Evolutionary conservation across 2,797 vertebrate species (phyloP), one percentile per base, ranked within the genome.

Genomic region (Syngnathus acus): DNA sequence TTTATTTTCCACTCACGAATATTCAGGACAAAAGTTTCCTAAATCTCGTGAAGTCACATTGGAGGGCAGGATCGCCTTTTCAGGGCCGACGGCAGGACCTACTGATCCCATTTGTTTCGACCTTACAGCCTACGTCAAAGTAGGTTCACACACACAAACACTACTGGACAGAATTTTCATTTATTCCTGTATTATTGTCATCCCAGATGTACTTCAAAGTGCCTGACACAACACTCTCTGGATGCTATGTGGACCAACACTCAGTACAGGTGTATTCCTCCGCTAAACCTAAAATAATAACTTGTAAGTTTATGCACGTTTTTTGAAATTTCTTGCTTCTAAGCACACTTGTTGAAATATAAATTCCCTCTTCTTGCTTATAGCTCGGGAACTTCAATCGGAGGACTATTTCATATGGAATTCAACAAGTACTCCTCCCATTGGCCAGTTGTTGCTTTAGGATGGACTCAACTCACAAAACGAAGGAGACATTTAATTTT

Each of bases 381-480:
- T 71, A 99, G 97, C 93, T 8, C 90, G 92, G 77, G 95, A 97
- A 78, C 87, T 98, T 74, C 85, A 94, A 65, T 95, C 97, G 78
- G 94, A 94, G 5, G 90, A 95, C 71, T 98, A 96, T 82, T 95
- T 90, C 87, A 94, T 98, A 80, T 99, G 97, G 96, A 99, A 98
- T 87, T 95, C 94, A 75, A 94, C 94, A 81, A 94, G 93, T 13
- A 75, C 89, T 40, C 94, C 95, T 68, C 96, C 97, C 1, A 78
- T 92, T 38, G 90, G 87, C 13, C 86, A 86, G 64, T 78, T 86
- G 81, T 87, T 85, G 67, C 76, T 91, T 64, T 92, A 88, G 77
- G 19, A 7, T 45, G 54, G 13, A 61, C 11, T 61, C 38, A n/a
- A 48, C 26, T 26, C 11, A 53, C 38, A n/a, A 48, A 45, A 16